A percentile compares a stretch with the other conserved stretches of the same genome.
phyloP scores from a whole-genome alignment of 2,113 vertebrate species.

The Macrotis lagotis region DNA sequence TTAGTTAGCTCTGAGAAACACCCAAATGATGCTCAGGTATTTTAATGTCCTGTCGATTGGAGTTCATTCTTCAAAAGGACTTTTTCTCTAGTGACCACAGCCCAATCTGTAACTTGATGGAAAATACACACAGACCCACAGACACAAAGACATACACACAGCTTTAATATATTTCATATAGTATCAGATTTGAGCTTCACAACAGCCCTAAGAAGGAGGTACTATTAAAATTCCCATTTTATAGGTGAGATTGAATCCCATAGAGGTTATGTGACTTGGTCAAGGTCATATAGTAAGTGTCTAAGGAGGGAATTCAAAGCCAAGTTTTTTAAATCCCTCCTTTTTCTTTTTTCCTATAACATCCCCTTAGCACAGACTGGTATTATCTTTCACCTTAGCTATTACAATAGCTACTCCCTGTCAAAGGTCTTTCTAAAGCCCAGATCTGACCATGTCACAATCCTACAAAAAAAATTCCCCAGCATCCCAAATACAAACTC shows the following conservation, averaged over 20 bases:
- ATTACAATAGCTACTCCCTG: neutral
- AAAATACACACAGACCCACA: neutral
- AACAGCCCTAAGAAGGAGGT: neutral
- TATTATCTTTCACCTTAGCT: neutral
- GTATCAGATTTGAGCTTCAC: neutral
- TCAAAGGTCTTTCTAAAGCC: neutral
- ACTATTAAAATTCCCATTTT: neutral
- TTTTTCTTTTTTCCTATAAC: neutral
- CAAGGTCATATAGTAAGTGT: neutral
- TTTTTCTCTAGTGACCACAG: neutral
- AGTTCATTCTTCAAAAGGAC: accelerated
- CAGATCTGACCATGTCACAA: neutral
- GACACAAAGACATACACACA: neutral
- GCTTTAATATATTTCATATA: neutral
- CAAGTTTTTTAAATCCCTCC: neutral
- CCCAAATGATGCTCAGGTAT: slow-evolving; percentile 7
- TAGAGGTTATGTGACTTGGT: neutral
- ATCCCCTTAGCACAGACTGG: neutral
- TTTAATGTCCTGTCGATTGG: slow-evolving; percentile 5
- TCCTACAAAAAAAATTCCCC: neutral
- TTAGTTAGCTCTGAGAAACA: slow-evolving; percentile 65
- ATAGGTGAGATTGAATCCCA: neutral
- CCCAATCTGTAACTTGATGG: neutral
- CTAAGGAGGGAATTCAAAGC: neutral
- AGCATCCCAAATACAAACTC: neutral